These are phyloP conservation scores for Bergia sp. DNA, from an alignment of 92 coral and sea anemone genomes.

Conservation along the genomic window DNA sequence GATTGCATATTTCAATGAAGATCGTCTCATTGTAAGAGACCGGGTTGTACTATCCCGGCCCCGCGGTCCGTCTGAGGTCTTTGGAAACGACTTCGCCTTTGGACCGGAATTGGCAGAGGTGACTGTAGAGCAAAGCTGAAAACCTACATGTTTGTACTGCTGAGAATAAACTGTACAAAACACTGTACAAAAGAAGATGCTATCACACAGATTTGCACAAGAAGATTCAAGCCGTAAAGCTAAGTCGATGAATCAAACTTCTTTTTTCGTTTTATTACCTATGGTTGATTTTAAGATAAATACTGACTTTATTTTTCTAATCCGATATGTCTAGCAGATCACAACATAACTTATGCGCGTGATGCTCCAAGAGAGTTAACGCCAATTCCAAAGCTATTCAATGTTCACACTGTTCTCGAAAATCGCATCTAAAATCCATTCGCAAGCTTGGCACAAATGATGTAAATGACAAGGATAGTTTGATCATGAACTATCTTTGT, in stretches of 20 bases:
- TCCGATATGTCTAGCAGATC: conserved; percentile 20
- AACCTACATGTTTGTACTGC: neutral
- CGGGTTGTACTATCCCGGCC: neutral
- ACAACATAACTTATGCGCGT: conserved; percentile 30
- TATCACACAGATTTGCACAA: neutral
- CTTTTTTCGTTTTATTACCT: neutral
- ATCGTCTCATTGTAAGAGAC: conserved; percentile 4
- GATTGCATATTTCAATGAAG: conserved; percentile 13
- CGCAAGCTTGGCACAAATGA: conserved; percentile 13
- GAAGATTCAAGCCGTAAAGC: neutral
- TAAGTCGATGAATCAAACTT: neutral
- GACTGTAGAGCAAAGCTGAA: neutral
- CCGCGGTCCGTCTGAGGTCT: neutral
- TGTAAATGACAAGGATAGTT: conserved; percentile 13
- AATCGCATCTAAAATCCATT: conserved; percentile 19
- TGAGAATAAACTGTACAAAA: neutral
- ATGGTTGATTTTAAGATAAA: neutral
- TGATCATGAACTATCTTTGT: conserved; percentile 14
- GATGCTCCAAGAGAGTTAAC: conserved; percentile 29
- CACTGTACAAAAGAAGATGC: neutral
- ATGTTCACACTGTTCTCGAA: conserved; percentile 14
- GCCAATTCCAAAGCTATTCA: conserved; percentile 32
- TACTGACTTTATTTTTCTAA: conserved; percentile 18
- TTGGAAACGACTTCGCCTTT: neutral
- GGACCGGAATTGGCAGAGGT: neutral